These are phyloP conservation scores for Amyelois transitella DNA, from an alignment of 1,140 invertebrate species.

Conservation along the genomic window DNA sequence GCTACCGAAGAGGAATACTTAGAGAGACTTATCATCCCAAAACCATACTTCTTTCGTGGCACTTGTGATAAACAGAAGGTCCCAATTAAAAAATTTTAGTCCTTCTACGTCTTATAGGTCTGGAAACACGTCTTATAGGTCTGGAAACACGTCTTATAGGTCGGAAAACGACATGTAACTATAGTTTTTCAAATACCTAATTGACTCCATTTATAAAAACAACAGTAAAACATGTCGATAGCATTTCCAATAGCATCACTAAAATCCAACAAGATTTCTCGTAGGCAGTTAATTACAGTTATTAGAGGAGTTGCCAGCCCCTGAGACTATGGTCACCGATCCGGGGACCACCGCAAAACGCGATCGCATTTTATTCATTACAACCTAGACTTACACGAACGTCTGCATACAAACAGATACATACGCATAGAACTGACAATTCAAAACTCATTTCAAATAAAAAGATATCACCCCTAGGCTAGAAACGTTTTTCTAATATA, in stretches of 20 bases:
- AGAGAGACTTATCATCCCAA: no score
- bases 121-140: no score
- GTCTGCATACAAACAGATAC: slow-evolving; percentile 11
- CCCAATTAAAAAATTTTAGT: no score
- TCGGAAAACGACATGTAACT: no score
- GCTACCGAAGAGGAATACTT: no score
- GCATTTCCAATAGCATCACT: slow-evolving; percentile 23
- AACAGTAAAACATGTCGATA: neutral
- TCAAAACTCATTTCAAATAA: neutral
- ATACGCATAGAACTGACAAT: neutral
- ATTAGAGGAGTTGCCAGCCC: slow-evolving; percentile 49
- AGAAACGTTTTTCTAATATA: neutral
- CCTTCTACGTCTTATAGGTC: no score
- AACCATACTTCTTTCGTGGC: no score
- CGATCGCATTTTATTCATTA: slow-evolving; percentile 18
- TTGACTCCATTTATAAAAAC: neutral
- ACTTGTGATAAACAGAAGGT: no score
- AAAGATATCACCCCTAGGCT: neutral
- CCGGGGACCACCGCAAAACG: slow-evolving; percentile 22
- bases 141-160: no score
- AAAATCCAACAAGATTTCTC: slow-evolving; percentile 37
- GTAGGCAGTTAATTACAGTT: slow-evolving; percentile 54
- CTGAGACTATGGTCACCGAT: slow-evolving; percentile 35
- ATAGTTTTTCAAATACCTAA: no score
- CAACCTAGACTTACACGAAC: slow-evolving; percentile 7